Conservation (phyloP, 2,888 invertebrate genomes). For the Cataglyphis livida region DNA sequence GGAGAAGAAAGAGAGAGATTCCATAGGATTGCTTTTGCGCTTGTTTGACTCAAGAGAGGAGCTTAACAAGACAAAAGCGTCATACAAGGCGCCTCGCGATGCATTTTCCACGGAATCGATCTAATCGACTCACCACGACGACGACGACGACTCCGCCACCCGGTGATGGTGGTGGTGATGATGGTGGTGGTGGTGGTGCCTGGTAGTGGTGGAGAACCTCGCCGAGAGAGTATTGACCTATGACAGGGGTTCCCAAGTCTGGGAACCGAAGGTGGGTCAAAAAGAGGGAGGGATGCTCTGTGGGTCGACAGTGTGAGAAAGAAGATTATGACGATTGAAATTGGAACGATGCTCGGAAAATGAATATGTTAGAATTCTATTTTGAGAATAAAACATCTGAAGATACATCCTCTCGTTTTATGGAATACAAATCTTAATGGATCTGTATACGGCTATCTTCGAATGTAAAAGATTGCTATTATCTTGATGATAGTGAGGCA, state of each 20-base stretch:
- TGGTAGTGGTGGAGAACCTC: slow-evolving; percentile 32
- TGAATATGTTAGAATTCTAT: not conserved
- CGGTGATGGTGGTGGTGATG: not conserved
- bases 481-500: not conserved
- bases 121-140: slow-evolving; percentile 58
- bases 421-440: not conserved
- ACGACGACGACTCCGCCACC: slow-evolving; percentile 29
- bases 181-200: not conserved
- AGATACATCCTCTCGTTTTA: not conserved
- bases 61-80: slow-evolving; percentile 32
- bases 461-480: not conserved
- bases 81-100: slow-evolving; percentile 17
- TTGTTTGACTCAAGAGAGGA: not conserved
- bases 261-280: slow-evolving; percentile 21
- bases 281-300: not conserved
- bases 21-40: not conserved
- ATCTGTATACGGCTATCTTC: not conserved
- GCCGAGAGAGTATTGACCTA: slow-evolving; percentile 51
- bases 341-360: not conserved
- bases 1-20: not conserved
- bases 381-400: not conserved
- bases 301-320: not conserved
- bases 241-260: slow-evolving; percentile 48
- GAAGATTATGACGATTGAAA: slow-evolving; percentile 18
- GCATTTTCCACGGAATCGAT: slow-evolving; percentile 58